These are phyloP conservation scores for Phytoseiulus persimilis DNA, from an alignment of 2,888 invertebrate genomes.

Conservation along the genomic window DNA sequence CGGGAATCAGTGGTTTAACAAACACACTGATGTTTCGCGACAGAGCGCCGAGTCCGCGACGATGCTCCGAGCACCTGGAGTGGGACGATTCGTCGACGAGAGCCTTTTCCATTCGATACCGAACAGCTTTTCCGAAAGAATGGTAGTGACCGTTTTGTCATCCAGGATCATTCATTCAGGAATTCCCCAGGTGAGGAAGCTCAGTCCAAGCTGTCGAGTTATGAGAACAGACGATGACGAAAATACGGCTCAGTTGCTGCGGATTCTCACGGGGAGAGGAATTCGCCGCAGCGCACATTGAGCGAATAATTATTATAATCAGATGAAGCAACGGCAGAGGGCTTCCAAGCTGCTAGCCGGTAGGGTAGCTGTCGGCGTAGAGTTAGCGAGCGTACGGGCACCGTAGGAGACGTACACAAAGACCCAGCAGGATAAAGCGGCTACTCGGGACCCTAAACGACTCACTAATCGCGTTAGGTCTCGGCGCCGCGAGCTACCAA, in stretches of 20 bases:
- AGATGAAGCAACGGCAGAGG: neutral
- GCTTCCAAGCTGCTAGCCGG: neutral
- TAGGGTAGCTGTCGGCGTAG: neutral
- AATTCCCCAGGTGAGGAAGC: neutral
- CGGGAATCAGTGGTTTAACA: neutral
- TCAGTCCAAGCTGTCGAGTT: neutral
- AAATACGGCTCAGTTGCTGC: neutral
- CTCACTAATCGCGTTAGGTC: neutral
- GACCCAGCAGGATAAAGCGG: neutral
- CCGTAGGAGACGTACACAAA: neutral
- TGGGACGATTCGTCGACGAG: too few species aligned
- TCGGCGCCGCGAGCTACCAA: neutral
- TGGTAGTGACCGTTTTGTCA: too few species aligned
- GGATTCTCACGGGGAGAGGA: neutral
- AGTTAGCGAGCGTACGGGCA: neutral
- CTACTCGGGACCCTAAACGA: neutral
- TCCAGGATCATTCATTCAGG: neutral
- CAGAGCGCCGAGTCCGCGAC: too few species aligned
- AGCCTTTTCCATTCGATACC: too few species aligned
- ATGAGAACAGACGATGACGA: neutral
- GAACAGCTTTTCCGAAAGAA: too few species aligned
- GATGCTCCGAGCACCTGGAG: too few species aligned
- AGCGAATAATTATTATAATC: neutral
- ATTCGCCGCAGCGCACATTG: neutral
- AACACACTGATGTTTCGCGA: neutral